Base-by-base conservation (phyloP, 2,113 vertebrate genomes). In the Okapia johnstoni region DNA sequence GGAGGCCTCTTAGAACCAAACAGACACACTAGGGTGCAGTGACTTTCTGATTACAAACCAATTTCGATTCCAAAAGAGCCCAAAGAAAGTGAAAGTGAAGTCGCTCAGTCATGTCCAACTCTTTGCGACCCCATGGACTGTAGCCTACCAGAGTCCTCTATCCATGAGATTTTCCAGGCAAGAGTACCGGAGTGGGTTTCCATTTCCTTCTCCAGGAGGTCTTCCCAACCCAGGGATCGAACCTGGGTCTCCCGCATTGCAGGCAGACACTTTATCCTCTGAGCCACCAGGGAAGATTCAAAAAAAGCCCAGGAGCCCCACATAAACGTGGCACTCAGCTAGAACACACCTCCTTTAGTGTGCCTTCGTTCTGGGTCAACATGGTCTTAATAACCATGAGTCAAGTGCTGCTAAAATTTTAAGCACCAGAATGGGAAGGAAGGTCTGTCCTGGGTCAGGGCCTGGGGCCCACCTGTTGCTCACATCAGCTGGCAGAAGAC, bases 11-110 rank as follows among this genome's bases (percentile, higher is more conserved):
- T 28, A 46, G 12, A 61, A 21, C 8, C 15, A 43, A 5, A 33
- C 15, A 50, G 23, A 19, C 12, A 13, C 12, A 1, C 0, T 4
- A 40, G 26, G 1, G 5, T 19, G 30, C 12, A 40, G 16, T 46
- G 33, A 28, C 10, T 30, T 54, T 40, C 60, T n/a, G 26, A 43
- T n/a, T 55, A 30, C 15, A 76, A 28, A 81, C 30, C 26, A 50
- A 14, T 11, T 2, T 17, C 4, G 15, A 40, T 48, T 28, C 60
- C 70, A 23, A 70, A 70, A 70, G 19, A 40, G n/a, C n/a, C 66
- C 66, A 23, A 40, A 70, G 19, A 70, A 70, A 23, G 66, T 19
- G 17, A 23, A 40, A 70, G 66, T 36, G 19, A 70, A 40, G n/a
- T 12, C 2, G 5, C 4, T 40, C 19, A 70, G 66, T 70, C 2